Evolutionary conservation across 2,797 vertebrate species (phyloP).

Genomic region (Mastacembelus armatus): DNA sequence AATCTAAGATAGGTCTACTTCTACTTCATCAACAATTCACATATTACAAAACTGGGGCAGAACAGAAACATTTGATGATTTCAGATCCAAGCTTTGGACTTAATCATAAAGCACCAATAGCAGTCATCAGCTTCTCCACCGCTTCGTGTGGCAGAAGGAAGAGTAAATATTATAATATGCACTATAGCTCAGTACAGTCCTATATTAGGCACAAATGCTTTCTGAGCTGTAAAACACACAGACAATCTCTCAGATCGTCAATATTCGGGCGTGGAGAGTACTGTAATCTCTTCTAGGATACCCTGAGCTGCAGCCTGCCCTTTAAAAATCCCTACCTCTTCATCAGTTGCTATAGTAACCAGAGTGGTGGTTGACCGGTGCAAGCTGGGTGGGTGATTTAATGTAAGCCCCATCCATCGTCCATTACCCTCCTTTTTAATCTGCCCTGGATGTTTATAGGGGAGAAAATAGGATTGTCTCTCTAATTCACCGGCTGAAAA

Average conservation of each 20-base stretch:
- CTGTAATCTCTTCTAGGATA: constrained; percentile 53
- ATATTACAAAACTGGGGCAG: no score
- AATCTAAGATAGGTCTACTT: no score
- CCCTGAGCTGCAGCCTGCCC: constrained; percentile 46
- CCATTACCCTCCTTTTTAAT: constrained; percentile 75
- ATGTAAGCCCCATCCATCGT: constrained; percentile 67
- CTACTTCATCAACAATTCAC: no score
- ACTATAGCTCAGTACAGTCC: constrained; percentile 8
- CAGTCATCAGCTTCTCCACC: neutral
- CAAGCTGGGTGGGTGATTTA: constrained; percentile 69
- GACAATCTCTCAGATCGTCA: constrained; percentile 30
- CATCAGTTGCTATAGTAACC: constrained; percentile 83
- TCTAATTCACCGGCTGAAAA: constrained; percentile 70
- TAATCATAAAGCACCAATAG: constrained; percentile 12
- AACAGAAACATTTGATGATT: no score
- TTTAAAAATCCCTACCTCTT: constrained; percentile 66
- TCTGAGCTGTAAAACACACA: constrained; percentile 26
- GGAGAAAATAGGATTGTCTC: constrained; percentile 71
- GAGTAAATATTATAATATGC: constrained; percentile 9
- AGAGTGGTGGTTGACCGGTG: constrained; percentile 57
- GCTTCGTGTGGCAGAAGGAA: neutral
- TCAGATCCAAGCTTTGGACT: constrained; percentile 5
- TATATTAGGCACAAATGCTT: constrained; percentile 20
- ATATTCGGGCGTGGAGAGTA: constrained; percentile 41
- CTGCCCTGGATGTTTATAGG: constrained; percentile 69